Conservation (phyloP, 1,140 invertebrate genomes). For the Branchinecta lindahli region DNA sequence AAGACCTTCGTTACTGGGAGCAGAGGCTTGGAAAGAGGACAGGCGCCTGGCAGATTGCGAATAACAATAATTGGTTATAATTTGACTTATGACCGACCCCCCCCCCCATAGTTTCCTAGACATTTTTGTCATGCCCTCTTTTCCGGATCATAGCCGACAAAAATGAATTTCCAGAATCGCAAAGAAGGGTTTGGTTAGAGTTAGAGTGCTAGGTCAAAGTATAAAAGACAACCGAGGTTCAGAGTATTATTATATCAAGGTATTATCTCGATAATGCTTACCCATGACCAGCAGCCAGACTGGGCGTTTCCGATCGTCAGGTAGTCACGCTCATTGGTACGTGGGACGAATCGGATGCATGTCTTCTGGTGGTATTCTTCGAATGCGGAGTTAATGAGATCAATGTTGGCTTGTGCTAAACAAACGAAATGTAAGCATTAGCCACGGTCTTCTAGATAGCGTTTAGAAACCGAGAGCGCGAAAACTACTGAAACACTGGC, state of each 20-base stretch:
- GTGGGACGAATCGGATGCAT: conserved; percentile 32
- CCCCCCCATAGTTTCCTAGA: no score
- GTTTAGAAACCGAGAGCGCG: background rate
- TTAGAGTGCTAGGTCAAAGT: no score
- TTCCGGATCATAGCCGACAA: no score
- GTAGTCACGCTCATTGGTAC: conserved; percentile 29
- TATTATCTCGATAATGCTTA: no score
- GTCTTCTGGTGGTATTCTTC: conserved; percentile 28
- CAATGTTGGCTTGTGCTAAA: conserved; percentile 22
- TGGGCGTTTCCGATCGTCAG: conserved; percentile 26
- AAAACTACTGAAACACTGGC: background rate
- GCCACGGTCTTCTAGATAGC: background rate
- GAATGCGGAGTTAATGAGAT: conserved; percentile 28
- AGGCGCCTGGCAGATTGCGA: background rate
- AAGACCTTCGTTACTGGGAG: conserved; percentile 16
- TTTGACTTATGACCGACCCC: no score
- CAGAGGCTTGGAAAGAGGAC: background rate
- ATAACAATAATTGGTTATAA: no score
- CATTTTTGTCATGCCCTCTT: no score
- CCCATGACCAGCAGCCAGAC: conserved; percentile 26
- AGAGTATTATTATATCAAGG: no score
- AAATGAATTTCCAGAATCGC: no score
- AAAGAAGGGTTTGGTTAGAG: no score
- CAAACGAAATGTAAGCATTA: background rate
- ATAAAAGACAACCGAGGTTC: no score